Percentiles rank a stretch among this genome's conserved stretches.
phyloP scores from a whole-genome alignment of 2,888 invertebrate genomes.

The Melanchra persicariae region DNA sequence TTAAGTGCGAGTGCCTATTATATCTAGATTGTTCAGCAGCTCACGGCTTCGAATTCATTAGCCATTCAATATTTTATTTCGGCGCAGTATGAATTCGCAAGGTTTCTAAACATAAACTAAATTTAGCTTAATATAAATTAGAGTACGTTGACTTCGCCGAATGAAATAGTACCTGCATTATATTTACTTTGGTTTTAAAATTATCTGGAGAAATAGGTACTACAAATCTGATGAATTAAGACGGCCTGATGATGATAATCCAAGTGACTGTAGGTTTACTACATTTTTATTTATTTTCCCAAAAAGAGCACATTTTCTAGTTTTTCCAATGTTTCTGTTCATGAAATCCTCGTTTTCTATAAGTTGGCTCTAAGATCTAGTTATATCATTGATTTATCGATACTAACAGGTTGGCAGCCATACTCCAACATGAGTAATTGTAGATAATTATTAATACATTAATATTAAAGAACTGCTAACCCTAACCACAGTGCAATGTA shows the following conservation, averaged over 20 bases:
- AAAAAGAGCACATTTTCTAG: too few species aligned
- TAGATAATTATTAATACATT: too few species aligned
- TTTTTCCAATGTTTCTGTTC: too few species aligned
- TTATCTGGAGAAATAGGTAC: not conserved
- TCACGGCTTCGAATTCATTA: conserved; percentile 12
- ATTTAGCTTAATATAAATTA: not conserved
- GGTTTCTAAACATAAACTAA: not conserved
- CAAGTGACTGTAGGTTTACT: not conserved
- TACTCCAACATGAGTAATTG: too few species aligned
- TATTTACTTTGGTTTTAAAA: not conserved
- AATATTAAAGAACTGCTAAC: conserved; percentile 17
- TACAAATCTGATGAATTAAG: not conserved
- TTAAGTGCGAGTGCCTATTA: conserved; percentile 1
- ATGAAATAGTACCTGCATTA: not conserved
- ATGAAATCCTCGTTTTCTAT: too few species aligned
- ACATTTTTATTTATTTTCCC: too few species aligned
- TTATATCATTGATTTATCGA: too few species aligned
- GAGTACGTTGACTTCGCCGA: not conserved
- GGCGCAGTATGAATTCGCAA: not conserved
- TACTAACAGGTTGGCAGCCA: too few species aligned
- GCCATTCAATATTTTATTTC: conserved; percentile 17
- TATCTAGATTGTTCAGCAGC: conserved; percentile 1
- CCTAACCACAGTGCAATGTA: conserved; percentile 13
- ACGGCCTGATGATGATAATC: not conserved
- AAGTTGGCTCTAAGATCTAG: too few species aligned